Base-by-base conservation (phyloP, 2,797 vertebrate species). In the Macropodus opercularis region DNA sequence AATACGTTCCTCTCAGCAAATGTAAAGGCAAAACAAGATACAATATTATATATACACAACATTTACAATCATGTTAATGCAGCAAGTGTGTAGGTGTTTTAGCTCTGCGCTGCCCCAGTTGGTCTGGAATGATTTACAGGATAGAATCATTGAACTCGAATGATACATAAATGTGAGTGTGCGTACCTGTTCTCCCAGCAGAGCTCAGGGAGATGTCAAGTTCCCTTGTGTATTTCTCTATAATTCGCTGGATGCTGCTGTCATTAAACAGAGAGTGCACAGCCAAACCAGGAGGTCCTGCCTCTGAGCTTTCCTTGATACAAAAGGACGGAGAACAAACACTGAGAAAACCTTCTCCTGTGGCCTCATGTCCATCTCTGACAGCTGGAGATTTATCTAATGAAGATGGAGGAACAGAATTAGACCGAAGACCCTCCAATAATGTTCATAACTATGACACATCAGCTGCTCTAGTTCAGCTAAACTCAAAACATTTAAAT, bases 191-290 rank as follows among this genome's bases (percentile, higher is more conserved):
- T 48, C 0, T 64, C 4, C 69, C 36, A 2, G 51, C 63, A 1
- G 61, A 65, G 67, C 79, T 83, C 4, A 90, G 85, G 42, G 78
- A 92, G 40, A 82, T 10, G 61, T 84, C 79, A 8, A 93, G 79
- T 69, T 92, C 92, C 50, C 64, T 86, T 21, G 83, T 85, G 62
- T 90, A 82, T 69, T 71, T 86, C 42, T 92, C 82, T 19, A 90
- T 86, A 36, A 93, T 86, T 21, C 84, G 62, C 74, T 93, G 89
- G 59, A 88, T 75, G 54, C 78, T 83, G 49, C 61, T 77, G 44
- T 74, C 81, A 9, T 51, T 72, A 19, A 87, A 80, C 27, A 80
- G 24, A 2, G 77, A 48, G 4, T 69, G 63, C 0, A 54, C 41
- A 3, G 56, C 40, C 7, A 2, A 24, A 40, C 0, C 38, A 5